Evolutionary conservation across 1,140 invertebrate species (phyloP), one percentile per base, ranked within the genome.

Genomic region (Mizuhopecten yessoensis): DNA sequence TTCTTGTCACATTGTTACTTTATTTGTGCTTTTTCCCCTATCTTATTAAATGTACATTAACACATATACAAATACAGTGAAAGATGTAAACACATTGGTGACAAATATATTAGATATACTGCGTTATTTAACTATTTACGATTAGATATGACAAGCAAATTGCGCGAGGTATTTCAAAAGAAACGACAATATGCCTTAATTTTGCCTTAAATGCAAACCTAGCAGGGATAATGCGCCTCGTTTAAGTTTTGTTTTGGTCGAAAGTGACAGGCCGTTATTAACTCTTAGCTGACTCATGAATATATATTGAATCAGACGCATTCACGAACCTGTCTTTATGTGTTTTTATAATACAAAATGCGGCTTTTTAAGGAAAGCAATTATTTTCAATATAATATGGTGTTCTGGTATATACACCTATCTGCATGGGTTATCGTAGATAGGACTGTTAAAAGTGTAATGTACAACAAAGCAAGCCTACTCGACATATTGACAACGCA

Each of bases 241-340:
- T 75, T n/a, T 75, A 75, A 29, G 57, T 75, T n/a, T 75, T 75
- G 57, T 75, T 75, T 75, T 49, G 45, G 45, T 49, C 20, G 11
- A 7, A 3, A 75, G n/a, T 29, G 23, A 75, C n/a, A 17, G 10
- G 17, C 42, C 11, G n/a, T 75, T 75, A 75, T 75, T 7, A n/a
- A 75, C 57, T 29, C 23, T 29, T 49, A 49, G 45, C 11, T 75
- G 57, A 75, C 57, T 75, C 57, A 75, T 75, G 57, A 75, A 75
- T 75, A 75, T 75, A 75, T 75, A 75, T 75, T 75, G 57, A 75
- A 75, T 75, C 57, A 75, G n/a, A 29, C 57, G 5, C 29, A n/a
- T 29, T n/a, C 5, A 75, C 17, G 57, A 29, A 75, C n/a, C 23
- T 29, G 23, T 39, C 36, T 75, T 75, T 29, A 75, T 75, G 23